Evolutionary conservation across 2,113 vertebrate species (phyloP).

Genomic region (Pluvianellus socialis): DNA sequence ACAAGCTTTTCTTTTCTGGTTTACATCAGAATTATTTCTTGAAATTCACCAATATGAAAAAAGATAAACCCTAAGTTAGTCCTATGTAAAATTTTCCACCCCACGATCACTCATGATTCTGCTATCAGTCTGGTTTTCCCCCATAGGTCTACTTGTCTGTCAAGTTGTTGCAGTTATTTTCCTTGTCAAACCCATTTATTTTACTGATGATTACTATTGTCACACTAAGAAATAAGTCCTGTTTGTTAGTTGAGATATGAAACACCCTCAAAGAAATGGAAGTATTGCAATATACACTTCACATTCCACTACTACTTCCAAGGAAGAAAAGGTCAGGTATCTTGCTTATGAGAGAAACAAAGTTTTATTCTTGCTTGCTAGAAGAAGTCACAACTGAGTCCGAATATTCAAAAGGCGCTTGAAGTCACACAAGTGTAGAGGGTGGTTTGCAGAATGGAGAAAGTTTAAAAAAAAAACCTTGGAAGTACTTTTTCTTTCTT

Average conservation of each 20-base stretch:
- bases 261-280: neutral
- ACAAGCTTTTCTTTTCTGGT: neutral
- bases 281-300: neutral
- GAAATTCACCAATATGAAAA: neutral
- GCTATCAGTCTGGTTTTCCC: neutral
- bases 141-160: neutral
- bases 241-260: neutral
- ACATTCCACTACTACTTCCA: neutral
- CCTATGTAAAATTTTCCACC: neutral
- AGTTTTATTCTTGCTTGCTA: neutral
- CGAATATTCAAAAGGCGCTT: neutral
- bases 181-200: neutral
- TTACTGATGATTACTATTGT: neutral
- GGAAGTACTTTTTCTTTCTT: neutral
- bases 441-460: neutral
- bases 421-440: neutral
- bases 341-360: neutral
- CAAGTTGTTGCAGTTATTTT: neutral
- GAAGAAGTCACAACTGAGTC: neutral
- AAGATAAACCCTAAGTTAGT: neutral
- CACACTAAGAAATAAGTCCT: neutral
- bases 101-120: neutral
- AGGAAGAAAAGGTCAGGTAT: neutral
- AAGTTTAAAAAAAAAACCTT: neutral
- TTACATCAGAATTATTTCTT: neutral